These are phyloP conservation scores for Amphipoea lucens DNA, from an alignment of 2,888 invertebrate species.

Conservation along the genomic window DNA sequence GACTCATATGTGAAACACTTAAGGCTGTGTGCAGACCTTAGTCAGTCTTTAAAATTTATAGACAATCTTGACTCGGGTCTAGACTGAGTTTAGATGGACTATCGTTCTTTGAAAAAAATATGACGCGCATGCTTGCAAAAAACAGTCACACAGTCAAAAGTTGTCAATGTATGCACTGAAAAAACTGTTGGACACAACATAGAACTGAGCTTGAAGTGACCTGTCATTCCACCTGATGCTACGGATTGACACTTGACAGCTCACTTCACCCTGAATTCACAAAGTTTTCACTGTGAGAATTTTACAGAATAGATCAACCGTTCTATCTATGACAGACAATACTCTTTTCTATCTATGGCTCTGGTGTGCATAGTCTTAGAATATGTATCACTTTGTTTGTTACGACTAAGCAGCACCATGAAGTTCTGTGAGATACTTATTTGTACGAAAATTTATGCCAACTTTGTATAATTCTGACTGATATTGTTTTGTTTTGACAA, in stretches of 20 bases:
- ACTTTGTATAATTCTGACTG: background rate
- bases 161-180: background rate
- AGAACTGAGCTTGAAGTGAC: background rate
- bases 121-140: background rate
- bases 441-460: background rate
- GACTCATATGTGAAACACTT: slow-evolving; percentile 51
- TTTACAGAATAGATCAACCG: background rate
- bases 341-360: background rate
- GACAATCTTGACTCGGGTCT: background rate
- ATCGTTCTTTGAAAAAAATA: background rate
- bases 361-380: background rate
- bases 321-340: background rate
- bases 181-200: background rate
- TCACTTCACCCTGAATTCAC: background rate
- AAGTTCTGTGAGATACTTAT: background rate
- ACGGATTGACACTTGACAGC: background rate
- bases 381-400: slow-evolving; percentile 9
- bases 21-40: slow-evolving; percentile 16
- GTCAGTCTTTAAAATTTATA: slow-evolving; percentile 14
- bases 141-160: background rate
- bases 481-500: slow-evolving; percentile 20
- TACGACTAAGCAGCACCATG: background rate
- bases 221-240: background rate
- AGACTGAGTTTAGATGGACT: background rate
- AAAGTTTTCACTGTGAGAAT: background rate